A percentile compares a stretch with the other conserved stretches of the same genome.
These are phyloP conservation scores for Mareca penelope DNA, from an alignment of 2,797 vertebrate genomes.

Conservation along the genomic window DNA sequence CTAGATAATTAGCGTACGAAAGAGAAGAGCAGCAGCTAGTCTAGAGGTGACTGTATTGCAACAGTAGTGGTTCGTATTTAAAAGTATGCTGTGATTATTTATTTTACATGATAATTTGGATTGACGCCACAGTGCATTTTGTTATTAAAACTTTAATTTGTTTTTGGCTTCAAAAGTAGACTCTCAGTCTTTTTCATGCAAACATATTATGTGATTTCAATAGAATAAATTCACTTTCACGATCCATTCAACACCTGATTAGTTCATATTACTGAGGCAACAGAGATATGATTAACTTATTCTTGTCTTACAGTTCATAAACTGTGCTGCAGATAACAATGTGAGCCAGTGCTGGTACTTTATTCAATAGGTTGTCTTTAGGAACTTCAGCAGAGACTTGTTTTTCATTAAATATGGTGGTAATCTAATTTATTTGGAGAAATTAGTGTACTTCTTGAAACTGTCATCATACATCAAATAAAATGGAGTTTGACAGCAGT, in stretches of 20 bases:
- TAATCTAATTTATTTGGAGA: conserved; percentile 66
- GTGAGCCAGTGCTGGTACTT: neutral
- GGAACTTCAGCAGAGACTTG: conserved; percentile 13
- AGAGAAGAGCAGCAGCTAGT: neutral
- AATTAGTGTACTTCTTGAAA: conserved; percentile 48
- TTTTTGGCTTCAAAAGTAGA: conserved; percentile 20
- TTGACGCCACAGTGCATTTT: neutral
- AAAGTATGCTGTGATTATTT: neutral
- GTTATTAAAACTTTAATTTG: neutral
- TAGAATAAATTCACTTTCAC: conserved; percentile 1
- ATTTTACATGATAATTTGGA: neutral
- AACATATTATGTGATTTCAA: neutral
- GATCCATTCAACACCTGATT: conserved; percentile 26
- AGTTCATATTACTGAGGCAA: conserved; percentile 22
- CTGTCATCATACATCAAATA: conserved; percentile 5
- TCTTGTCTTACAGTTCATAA: neutral
- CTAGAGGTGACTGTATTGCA: neutral
- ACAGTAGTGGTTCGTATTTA: neutral
- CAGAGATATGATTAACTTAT: neutral
- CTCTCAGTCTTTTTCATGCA: neutral
- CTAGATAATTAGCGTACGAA: neutral
- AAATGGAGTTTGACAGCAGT: conserved; percentile 17
- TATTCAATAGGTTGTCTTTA: conserved; percentile 26
- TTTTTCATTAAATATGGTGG: conserved; percentile 55
- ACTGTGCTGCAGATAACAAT: neutral